These are phyloP conservation scores for Pogonus chalceus DNA, from an alignment of 1,140 invertebrate species.

Conservation along the genomic window DNA sequence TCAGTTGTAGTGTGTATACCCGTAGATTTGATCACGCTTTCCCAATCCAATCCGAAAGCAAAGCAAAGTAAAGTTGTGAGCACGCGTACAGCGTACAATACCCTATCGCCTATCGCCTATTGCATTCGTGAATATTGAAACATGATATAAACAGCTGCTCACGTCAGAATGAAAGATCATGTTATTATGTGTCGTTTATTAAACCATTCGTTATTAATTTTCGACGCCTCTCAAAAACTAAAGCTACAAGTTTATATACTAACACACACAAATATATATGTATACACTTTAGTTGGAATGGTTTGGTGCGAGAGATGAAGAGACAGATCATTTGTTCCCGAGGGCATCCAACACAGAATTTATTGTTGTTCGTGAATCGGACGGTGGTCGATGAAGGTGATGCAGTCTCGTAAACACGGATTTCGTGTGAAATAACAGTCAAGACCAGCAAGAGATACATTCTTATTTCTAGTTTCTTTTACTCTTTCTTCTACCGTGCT, in stretches of 20 bases:
- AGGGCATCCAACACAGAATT: neutral
- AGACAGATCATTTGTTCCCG: no score
- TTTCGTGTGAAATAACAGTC: no score
- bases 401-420: no score
- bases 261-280: no score
- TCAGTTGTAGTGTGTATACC: neutral
- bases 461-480: no score
- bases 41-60: neutral
- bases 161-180: slow-evolving; percentile 13
- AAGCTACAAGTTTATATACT: neutral
- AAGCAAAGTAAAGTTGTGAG: no score
- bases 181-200: slow-evolving; percentile 16
- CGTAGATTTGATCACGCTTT: neutral
- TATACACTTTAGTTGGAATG: no score
- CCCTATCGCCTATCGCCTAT: neutral
- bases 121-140: slow-evolving; percentile 9
- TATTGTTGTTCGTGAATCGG: neutral
- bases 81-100: no score
- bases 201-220: slow-evolving; percentile 18
- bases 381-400: neutral
- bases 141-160: slow-evolving; percentile 12
- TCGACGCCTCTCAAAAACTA: slow-evolving; percentile 16
- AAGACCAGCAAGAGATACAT: no score
- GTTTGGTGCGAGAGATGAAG: no score
- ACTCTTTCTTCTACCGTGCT: no score